Evolutionary conservation across 2,797 vertebrate species (phyloP).

Genomic region (Paratrypauchen microcephalus): DNA sequence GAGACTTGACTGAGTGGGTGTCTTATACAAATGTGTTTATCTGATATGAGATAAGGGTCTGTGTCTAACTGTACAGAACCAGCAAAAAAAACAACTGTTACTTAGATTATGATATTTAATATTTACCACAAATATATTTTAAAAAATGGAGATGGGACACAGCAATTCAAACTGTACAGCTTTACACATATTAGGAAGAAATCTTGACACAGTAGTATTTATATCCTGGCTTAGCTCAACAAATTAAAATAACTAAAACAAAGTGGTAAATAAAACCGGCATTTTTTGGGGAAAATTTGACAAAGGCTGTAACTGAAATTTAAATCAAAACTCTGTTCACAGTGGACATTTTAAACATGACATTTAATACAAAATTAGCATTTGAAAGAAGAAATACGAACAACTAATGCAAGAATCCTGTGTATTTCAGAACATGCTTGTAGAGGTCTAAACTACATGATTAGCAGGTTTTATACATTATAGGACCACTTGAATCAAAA

Average conservation of each 20-base stretch:
- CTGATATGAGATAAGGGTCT: background rate
- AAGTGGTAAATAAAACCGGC: background rate
- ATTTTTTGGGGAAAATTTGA: background rate
- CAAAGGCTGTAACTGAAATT: background rate
- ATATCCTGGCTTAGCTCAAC: background rate
- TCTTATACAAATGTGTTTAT: constrained; percentile 25
- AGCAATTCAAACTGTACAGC: constrained; percentile 20
- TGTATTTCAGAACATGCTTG: no score
- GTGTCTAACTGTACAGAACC: constrained; percentile 30
- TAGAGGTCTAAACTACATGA: no score
- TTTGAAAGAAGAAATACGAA: no score
- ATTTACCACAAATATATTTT: background rate
- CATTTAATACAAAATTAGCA: no score
- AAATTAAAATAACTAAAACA: background rate
- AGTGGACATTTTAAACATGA: background rate
- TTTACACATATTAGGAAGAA: constrained; percentile 11
- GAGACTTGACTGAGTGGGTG: background rate
- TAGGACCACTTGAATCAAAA: no score
- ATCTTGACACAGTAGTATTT: background rate
- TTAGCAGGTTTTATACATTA: no score
- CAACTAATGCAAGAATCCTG: no score
- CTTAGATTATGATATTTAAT: background rate
- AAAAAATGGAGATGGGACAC: background rate
- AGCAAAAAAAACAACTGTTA: background rate
- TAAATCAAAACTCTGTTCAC: background rate